Evolutionary conservation across 2,797 vertebrate genomes (phyloP), one percentile per base, ranked within the genome.

Genomic region (Cichlasoma orientale): DNA sequence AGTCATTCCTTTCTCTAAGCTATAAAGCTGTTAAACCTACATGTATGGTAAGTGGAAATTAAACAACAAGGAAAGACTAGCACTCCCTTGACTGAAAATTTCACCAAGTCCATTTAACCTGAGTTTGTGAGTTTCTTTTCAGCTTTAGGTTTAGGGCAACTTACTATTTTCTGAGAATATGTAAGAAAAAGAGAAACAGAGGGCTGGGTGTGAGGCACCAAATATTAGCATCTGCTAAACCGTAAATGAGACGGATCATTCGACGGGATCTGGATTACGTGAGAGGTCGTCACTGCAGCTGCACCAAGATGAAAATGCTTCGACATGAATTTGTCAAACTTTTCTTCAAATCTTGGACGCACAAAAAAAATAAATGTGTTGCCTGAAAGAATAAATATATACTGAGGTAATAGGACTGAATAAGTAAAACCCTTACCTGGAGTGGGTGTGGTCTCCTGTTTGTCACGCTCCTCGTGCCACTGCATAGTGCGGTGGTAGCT

Each of bases 401-500:
- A 16, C 27, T 75, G 7, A 33, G 41, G 0, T 9, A 10, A 36
- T 23, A 16, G 4, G 27, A 14, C 1, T n/a, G 31, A 41, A 74
- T 4, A 3, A 1, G 25, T 50, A 52, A 41, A 21, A 18, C 4
- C 72, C 61, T 69, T 95, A 96, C 96, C 97, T 92, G 97, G 89
- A 70, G 90, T 80, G 38, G 93, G 83, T 8, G 92, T 47, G 2
- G 89, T 73, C 56, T 95, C 95, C 71, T 96, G 96, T 84, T 93
- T 96, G 90, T 99, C 97, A 5, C 96, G 96, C 82, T 94, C 96
- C 77, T 98, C 98, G 1, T 99, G 98, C 98, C 98, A 99, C 90
- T 97, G 96, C 96, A 99, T 99, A 0, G 98, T 99, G 61, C 96
- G 94, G 85, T 99, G 97, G 90, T 99, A 99, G 91, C 98, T 99